Evolutionary conservation across 2,797 vertebrate genomes (phyloP), one percentile per base, ranked within the genome.

Genomic region (Lindbergichthys nudifrons): DNA sequence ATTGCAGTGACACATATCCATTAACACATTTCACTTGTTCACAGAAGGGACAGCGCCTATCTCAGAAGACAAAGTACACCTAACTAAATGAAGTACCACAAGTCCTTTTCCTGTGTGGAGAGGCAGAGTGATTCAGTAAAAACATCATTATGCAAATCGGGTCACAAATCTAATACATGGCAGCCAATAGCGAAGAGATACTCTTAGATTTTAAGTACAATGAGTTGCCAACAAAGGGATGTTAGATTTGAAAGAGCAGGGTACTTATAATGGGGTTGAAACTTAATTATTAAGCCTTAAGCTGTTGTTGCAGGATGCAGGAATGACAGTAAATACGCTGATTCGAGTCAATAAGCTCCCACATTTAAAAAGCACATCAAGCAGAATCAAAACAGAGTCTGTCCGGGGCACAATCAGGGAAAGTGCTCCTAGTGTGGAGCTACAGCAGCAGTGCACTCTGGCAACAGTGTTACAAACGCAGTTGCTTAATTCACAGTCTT

Each of bases 371-470:
- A 63, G 51, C 56, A 47, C 32, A 51, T 30, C 21, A 60, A 82
- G 70, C 60, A 72, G 65, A 73, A 82, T 70, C 75, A 67, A 59
- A 50, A 42, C 6, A 1, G 45, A 72, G 75, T 73, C 68, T 41
- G 65, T 79, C 32, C 32, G 2, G 0, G n/a, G 41, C 84, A 80
- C 47, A 54, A 63, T 60, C 52, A 65, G 19, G 50, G 50, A 69
- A 63, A 81, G 56, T 3, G 30, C 76, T 84, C 84, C 65, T 41
- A 21, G 19, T 72, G 58, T 65, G 64, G 69, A 80, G 75, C 70
- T 58, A 73, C 65, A 89, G 84, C 87, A 89, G 89, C 85, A 79
- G 71, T 71, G 79, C 73, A 82, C 77, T 85, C 80, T 78, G 79
- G 72, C 54, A 83, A 83, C 87, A 79, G 69, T 78, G 74, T 88